Base-by-base conservation (phyloP, 35 echinoderm and acorn worm genomes). In the Holothuria glaberrima region DNA sequence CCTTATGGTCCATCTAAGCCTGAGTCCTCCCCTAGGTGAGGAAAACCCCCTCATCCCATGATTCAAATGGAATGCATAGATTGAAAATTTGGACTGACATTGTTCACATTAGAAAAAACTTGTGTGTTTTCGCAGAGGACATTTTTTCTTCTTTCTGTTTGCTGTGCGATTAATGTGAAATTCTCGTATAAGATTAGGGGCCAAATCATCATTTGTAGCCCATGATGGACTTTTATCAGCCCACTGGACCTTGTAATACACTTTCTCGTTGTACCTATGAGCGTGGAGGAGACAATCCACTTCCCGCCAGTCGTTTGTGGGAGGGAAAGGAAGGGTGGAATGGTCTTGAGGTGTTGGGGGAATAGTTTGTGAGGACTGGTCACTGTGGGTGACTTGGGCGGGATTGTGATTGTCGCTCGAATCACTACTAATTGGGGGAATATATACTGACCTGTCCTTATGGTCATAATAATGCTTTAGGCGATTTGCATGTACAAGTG, bases 191-290 rank as follows among this genome's bases (percentile, higher is more conserved):
- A 84, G 41, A 4, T 41, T 60, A 54, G 87, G 83, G 12, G 84
- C 68, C 0, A 92, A n/a, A 41, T 92, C 77, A 41, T 88, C 80
- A 73, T 1, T 68, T 9, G 68, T 56, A 62, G 78, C 82, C 91
- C 82, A 88, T 14, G 91, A 76, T 50, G 68, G 48, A 16, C 35
- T 64, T 26, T 80, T 57, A 24, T 75, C 70, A 36, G 69, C 84
- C 84, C 70, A 92, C 66, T 92, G 88, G 26, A 92, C 80, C 60
- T 85, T 83, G 22, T 71, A 92, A 29, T 92, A 82, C 28, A 83
- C 29, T 68, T 79, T 77, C 9, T 38, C 56, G 70, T 86, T 80
- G 34, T 86, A 86, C 4, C 1, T 6, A 34, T 66, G 26, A 0
- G 12, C 27, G 0, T 86, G 58, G 21, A 59, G 44, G 14, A 63